Evolutionary conservation across 2,888 invertebrate species (phyloP).

Genomic region (Serrognathus titanus): DNA sequence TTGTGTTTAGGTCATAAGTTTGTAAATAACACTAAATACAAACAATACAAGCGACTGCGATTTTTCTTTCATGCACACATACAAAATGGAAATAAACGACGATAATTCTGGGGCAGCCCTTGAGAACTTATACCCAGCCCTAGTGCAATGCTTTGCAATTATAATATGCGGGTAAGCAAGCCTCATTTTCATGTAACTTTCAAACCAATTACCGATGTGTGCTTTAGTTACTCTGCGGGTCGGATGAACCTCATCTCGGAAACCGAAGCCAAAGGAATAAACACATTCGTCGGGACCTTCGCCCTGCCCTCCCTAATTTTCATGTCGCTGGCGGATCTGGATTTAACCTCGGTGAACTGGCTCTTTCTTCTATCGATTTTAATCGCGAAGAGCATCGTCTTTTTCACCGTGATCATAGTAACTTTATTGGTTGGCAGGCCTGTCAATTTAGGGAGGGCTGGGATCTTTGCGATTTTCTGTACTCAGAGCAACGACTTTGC

Average conservation of each 20-base stretch:
- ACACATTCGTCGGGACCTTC: slow-evolving; percentile 90
- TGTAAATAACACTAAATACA: no score
- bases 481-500: slow-evolving; percentile 98
- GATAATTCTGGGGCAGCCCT: slow-evolving; percentile 47
- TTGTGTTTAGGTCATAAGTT: no score
- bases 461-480: slow-evolving; percentile 89
- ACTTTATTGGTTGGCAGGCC: slow-evolving; percentile 79
- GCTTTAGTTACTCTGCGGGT: slow-evolving; percentile 75
- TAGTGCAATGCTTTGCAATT: slow-evolving; percentile 88
- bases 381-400: slow-evolving; percentile 81
- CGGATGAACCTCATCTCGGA: slow-evolving; percentile 77
- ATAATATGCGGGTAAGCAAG: slow-evolving; percentile 80
- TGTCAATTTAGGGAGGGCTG: slow-evolving; percentile 77
- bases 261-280: slow-evolving; percentile 84
- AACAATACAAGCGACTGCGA: no score
- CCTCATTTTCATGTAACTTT: slow-evolving; percentile 2
- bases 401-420: slow-evolving; percentile 72
- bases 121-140: slow-evolving; percentile 85
- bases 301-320: slow-evolving; percentile 91
- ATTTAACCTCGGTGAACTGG: slow-evolving; percentile 87
- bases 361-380: slow-evolving; percentile 81
- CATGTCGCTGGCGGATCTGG: slow-evolving; percentile 78
- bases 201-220: neutral
- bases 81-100: slow-evolving; percentile 6
- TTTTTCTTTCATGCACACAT: neutral